phyloP scores from a whole-genome alignment of 2,113 vertebrate genomes.

The Nothoprocta perdicaria region DNA sequence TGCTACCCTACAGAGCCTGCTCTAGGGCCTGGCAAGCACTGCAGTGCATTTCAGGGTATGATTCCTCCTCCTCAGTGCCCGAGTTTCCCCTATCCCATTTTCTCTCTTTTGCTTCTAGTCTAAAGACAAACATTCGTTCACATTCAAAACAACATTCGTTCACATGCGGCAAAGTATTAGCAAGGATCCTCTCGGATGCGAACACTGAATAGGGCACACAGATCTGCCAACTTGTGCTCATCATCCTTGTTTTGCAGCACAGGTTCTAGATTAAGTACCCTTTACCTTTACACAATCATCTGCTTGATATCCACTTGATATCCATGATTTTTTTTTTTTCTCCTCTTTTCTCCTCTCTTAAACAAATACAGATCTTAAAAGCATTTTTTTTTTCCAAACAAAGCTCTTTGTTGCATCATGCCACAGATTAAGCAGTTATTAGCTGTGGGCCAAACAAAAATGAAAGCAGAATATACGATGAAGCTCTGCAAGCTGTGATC shows the following conservation, averaged over 20 bases:
- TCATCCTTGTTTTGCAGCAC: not conserved
- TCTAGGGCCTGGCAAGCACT: not conserved
- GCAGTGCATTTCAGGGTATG: not conserved
- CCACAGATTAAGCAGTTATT: not conserved
- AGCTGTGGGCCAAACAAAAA: not conserved
- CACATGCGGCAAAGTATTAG: not conserved
- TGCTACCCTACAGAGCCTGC: not conserved
- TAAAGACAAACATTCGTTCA: not conserved
- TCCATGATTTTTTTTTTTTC: not conserved
- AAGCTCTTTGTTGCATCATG: not conserved
- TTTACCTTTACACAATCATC: not conserved
- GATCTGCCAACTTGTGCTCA: not conserved
- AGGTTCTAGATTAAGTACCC: not conserved
- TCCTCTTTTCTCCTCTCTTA: not conserved
- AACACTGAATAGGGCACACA: not conserved
- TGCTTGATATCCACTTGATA: not conserved
- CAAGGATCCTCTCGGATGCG: not conserved
- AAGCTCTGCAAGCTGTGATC: not conserved
- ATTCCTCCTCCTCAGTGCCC: not conserved
- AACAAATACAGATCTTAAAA: not conserved
- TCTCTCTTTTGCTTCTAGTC: not conserved
- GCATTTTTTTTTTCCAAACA: not conserved
- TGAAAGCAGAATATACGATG: not conserved
- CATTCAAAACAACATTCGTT: not conserved
- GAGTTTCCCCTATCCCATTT: not conserved